These are phyloP conservation scores for Diabrotica undecimpunctata DNA, from an alignment of 1,140 invertebrate species.

Conservation along the genomic window DNA sequence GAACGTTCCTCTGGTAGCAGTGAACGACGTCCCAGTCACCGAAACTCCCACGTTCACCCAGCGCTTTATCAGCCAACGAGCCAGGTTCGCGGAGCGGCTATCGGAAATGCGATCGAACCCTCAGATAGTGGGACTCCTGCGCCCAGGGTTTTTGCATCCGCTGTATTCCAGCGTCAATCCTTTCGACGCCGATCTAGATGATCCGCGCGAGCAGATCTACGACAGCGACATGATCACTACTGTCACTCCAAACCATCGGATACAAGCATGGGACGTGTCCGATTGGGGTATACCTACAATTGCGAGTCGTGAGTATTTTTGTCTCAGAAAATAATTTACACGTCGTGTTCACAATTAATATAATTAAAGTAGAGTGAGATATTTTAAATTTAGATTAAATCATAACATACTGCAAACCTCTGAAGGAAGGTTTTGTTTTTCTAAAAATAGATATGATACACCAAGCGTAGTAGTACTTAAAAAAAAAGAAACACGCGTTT, in stretches of 20 bases:
- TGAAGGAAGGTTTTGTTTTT: too few relatives aligned
- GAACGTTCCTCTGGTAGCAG: constrained; percentile 57
- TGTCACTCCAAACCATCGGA: constrained; percentile 61
- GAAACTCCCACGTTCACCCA: constrained; percentile 33
- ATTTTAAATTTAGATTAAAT: too few relatives aligned
- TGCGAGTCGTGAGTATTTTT: constrained; percentile 59
- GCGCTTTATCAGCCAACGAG: constrained; percentile 25
- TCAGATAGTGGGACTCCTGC: constrained; percentile 31
- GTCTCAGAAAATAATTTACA: too few relatives aligned
- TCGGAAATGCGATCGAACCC: constrained; percentile 37
- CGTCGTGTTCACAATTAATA: too few relatives aligned
- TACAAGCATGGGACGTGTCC: constrained; percentile 82
- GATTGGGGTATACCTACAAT: constrained; percentile 69
- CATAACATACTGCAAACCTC: too few relatives aligned
- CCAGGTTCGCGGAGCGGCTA: constrained; percentile 32
- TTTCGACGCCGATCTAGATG: constrained; percentile 46
- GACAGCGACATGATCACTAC: constrained; percentile 45
- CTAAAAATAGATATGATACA: too few relatives aligned
- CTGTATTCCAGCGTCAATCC: constrained; percentile 44
- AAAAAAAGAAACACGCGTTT: too few relatives aligned
- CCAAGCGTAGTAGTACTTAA: too few relatives aligned
- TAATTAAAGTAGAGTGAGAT: too few relatives aligned
- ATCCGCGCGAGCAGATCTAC: constrained; percentile 43
- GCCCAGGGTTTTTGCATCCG: constrained; percentile 48
- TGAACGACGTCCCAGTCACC: constrained; percentile 56